These are phyloP conservation scores for Dyspetes luteomarginatus DNA, from an alignment of 2,888 invertebrate species.

Conservation along the genomic window DNA sequence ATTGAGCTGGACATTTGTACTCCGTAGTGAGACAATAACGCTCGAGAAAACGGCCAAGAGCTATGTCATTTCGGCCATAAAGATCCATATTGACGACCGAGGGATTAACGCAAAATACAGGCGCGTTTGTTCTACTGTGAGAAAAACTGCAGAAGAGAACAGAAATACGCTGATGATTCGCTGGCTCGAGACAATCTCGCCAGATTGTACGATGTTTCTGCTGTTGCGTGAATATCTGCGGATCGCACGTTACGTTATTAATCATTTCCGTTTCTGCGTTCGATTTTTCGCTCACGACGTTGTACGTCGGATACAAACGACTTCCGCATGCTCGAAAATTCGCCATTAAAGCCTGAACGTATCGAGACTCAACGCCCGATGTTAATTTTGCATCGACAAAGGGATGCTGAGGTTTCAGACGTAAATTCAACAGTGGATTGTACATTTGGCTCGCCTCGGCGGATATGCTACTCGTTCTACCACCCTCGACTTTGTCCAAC, in stretches of 20 bases:
- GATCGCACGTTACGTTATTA: constrained; percentile 33
- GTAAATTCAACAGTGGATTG: constrained; percentile 66
- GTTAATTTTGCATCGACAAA: constrained; percentile 90
- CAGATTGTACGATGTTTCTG: constrained; percentile 45
- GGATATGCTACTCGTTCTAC: constrained; percentile 67
- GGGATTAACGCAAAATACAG: constrained; percentile 95
- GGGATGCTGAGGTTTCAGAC: constrained; percentile 87
- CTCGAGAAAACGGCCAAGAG: constrained; percentile 96
- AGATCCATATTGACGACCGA: constrained; percentile 97
- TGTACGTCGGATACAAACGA: constrained; percentile 73
- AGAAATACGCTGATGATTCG: constrained; percentile 93
- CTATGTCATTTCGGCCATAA: constrained; percentile 97
- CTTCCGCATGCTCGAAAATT: constrained; percentile 95
- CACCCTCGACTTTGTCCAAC: constrained; percentile 80
- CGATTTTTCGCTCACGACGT: constrained; percentile 68
- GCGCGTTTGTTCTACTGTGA: constrained; percentile 89
- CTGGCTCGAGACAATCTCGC: constrained; percentile 90
- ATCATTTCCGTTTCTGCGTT: neutral
- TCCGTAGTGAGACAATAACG: constrained; percentile 94
- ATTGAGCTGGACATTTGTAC: constrained; percentile 89
- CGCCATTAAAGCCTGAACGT: constrained; percentile 90
- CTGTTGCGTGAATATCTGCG: neutral
- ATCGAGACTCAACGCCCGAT: constrained; percentile 86
- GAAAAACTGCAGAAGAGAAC: constrained; percentile 96
- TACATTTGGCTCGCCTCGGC: constrained; percentile 57